Base-by-base conservation (phyloP, 2,888 invertebrate genomes). In the Teleiodes luculella region DNA sequence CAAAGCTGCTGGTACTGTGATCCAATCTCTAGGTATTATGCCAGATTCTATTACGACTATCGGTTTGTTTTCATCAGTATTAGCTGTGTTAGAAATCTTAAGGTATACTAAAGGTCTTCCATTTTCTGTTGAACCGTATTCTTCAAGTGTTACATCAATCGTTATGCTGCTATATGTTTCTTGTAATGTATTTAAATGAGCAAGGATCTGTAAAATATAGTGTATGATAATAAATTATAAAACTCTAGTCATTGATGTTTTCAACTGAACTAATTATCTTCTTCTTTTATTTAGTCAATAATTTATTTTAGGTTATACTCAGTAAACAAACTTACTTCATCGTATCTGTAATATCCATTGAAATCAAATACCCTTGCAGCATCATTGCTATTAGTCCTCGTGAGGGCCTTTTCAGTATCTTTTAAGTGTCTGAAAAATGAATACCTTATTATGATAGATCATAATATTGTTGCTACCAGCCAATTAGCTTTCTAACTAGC, bases 1-100 rank as follows among this genome's bases (percentile, higher is more conserved):
- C 0, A 94, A 70, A 0, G 92, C 92, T 0, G 92, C 89, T 16
- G 93, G 91, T 3, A 94, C 91, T 0, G 94, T 92, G 18, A 94
- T 92, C 95, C 95, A 95, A 74, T 95, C 94, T 53, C 94, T 90
- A 1, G 93, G 92, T 65, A 91, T 92, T 16, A 92, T 91, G 2
- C 91, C 92, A 48, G 88, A 92, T 74, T 93, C 93, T 13, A 93
- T 72, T 7, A 93, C 74, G 46, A 92, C 81, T 2, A 88, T 80
- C 0, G 92, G 91, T 57, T 91, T 91, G 1, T 60, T 52, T 20
- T 54, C 62, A 13, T 43, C 52, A 20, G 66, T 65, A 10, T 61
- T 62, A 1, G 66, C 64, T 1, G 65, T 72, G 46, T 80, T 78
- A 18, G 74, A 80, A 35, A 94, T 70, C 68, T 89, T 92, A 1